Evolutionary conservation across 2,888 invertebrate species (phyloP).

Genomic region (Clanis bilineata): DNA sequence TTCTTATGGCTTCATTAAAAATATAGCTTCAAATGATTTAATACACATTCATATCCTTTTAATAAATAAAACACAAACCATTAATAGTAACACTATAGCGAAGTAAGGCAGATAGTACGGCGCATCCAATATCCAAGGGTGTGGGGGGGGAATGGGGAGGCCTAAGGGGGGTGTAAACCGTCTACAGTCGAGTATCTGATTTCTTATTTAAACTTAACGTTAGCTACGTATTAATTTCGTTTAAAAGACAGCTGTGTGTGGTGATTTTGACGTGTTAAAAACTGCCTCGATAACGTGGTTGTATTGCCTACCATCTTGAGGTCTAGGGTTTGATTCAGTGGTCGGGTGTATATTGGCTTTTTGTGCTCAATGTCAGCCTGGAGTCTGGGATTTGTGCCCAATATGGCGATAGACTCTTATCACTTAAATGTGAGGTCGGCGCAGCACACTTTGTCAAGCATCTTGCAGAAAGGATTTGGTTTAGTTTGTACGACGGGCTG

Average conservation of each 20-base stretch:
- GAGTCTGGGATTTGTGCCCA: no score
- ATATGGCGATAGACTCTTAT: no score
- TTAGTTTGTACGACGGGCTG: no score
- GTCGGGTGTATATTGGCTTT: no score
- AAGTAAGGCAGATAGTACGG: neutral
- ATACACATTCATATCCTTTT: neutral
- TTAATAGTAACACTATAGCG: neutral
- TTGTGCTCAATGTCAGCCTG: no score
- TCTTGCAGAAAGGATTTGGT: no score
- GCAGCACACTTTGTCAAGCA: no score
- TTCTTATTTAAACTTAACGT: conserved; percentile 11
- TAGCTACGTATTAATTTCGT: neutral
- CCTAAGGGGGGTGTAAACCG: neutral
- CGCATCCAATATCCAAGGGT: neutral
- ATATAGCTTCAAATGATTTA: neutral
- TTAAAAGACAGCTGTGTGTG: neutral
- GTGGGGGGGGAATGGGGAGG: neutral
- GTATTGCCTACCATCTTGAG: no score
- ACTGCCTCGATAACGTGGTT: neutral
- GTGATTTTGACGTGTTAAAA: neutral
- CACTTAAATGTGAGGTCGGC: no score
- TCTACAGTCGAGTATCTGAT: conserved; percentile 3
- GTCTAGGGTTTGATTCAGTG: no score
- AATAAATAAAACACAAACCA: neutral
- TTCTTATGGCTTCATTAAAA: no score